Evolutionary conservation across 2,888 invertebrate species (phyloP).

Genomic region (Drosophila tanythrix): DNA sequence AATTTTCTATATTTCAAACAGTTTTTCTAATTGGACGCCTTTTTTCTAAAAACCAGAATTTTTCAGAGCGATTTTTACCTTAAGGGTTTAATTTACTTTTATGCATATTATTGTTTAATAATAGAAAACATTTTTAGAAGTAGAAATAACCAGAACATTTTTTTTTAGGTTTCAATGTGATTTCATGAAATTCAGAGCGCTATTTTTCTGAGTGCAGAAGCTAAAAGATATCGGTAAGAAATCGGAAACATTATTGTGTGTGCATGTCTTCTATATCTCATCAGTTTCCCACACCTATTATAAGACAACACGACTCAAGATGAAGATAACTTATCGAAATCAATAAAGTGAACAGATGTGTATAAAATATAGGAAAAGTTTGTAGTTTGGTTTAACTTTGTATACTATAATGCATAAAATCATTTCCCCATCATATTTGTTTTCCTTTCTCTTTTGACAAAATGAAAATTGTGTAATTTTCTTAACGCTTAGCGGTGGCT

Average conservation of each 20-base stretch:
- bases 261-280: background rate
- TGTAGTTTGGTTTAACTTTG: background rate
- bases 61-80: background rate
- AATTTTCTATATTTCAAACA: too few relatives aligned
- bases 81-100: background rate
- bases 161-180: background rate
- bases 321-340: background rate
- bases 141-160: background rate
- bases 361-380: background rate
- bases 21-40: too few relatives aligned
- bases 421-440: background rate
- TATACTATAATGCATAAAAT: background rate
- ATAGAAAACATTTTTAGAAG: background rate
- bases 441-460: background rate
- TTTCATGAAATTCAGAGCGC: background rate
- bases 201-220: background rate
- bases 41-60: too few relatives aligned
- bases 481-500: conserved; percentile 9
- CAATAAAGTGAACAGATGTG: background rate
- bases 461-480: conserved; percentile 14
- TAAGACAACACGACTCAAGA: background rate
- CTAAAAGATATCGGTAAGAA: background rate
- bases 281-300: background rate
- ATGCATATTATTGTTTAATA: background rate
- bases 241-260: background rate